Base-by-base conservation (phyloP, 1,140 invertebrate genomes). In the Caligus rogercresseyi region DNA sequence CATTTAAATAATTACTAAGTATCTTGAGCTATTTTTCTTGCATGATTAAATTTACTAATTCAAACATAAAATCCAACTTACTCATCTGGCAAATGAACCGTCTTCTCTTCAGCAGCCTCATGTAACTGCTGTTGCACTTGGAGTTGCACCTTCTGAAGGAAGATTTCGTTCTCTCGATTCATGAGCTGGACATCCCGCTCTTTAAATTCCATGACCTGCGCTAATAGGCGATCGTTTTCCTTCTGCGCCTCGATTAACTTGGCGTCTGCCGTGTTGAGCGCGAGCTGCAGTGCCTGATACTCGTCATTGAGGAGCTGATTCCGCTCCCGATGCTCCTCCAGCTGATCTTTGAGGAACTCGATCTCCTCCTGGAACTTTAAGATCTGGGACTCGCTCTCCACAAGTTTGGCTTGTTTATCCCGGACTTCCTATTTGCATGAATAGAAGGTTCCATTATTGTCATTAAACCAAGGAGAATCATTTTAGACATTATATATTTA, bases 91-190 rank as follows among this genome's bases (percentile, higher is more conserved):
- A 43, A 43, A n/a, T 43, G 31, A 43, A 43, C 31, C 31, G 31
- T 67, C 76, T 72, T 78, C 66, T 87, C 84, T 68, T 76, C 78
- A 7, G 87, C 89, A 15, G 91, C 91, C 71, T 95, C 91, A 74
- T 90, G 89, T 24, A 97, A 74, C 68, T 95, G 89, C 73, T 87
- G 85, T 71, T 86, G 83, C 70, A 94, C 78, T 74, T 84, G 86
- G 58, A 84, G 85, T 73, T 87, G 86, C 71, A 83, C 80, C 25
- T 69, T 71, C 70, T 69, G 71, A 55, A 90, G 73, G 72, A 89
- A 87, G 72, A 85, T 84, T 75, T 93, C 89, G 78, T 93, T 93
- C 74, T 93, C 89, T 75, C 88, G 84, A 71, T 93, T 93, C 79
- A 93, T 80, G 74, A 84, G 85, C 70, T 95, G 90, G 13, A 90